Conservation (phyloP, 2,113 vertebrate species). For the Rhea pennata region DNA sequence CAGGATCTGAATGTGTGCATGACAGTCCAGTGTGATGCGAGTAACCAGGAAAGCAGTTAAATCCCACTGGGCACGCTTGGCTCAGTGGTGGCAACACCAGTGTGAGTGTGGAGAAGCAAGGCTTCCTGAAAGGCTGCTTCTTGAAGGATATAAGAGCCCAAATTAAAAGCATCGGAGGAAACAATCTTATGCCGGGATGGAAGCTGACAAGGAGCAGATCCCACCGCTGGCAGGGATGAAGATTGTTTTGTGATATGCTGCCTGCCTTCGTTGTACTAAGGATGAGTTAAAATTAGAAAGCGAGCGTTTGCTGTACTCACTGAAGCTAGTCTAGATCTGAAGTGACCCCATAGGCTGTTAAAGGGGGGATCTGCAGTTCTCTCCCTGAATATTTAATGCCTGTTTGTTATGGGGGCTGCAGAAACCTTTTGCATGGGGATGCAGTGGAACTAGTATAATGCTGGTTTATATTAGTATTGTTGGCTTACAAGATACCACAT, state of each 20-base stretch:
- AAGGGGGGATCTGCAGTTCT: background rate
- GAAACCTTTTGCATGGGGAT: background rate
- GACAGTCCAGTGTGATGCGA: background rate
- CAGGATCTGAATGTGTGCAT: background rate
- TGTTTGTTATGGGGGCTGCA: background rate
- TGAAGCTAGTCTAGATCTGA: background rate
- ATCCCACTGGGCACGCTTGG: accelerated
- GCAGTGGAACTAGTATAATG: background rate
- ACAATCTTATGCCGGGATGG: no score
- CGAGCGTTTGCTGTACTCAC: background rate
- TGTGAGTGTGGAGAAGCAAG: background rate
- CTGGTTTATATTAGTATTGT: background rate
- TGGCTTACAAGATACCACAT: background rate
- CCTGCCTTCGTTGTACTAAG: background rate
- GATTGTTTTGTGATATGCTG: background rate
- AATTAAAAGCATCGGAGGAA: background rate
- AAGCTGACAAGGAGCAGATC: background rate
- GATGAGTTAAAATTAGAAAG: background rate
- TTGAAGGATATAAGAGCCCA: background rate
- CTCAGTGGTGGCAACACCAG: background rate
- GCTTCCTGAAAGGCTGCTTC: background rate
- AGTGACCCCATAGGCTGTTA: background rate
- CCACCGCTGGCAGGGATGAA: background rate
- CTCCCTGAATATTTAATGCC: background rate
- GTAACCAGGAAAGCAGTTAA: background rate